Evolutionary conservation across 2,113 vertebrate genomes (phyloP), one percentile per base, ranked within the genome.

Genomic region (Toxotes jaculatrix): DNA sequence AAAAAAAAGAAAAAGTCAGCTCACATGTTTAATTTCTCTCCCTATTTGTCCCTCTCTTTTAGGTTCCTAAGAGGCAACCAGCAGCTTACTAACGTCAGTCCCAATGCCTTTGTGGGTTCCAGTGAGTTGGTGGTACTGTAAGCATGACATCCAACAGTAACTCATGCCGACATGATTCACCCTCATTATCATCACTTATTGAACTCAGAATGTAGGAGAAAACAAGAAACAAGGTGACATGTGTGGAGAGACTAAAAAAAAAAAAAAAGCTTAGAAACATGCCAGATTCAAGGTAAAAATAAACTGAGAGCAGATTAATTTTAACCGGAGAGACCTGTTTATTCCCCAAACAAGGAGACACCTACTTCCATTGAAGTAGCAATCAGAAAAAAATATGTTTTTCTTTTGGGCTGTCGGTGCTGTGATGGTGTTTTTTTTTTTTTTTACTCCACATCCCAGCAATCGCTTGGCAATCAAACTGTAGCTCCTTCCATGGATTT

Each of bases 41-140:
- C 61, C 4, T 19, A 8, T 27, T 36, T 61, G 36, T 71, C 31
- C 38, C 23, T 70, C 42, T 45, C 60, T 77, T 73, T 61, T 42
- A 99, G 98, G 93, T 95, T 94, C 75, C 95, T 99, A 73, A 96
- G 93, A 84, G 96, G 96, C 83, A 99, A 99, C 91, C 91, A 95
- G 86, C 92, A 96, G 89, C 95, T 99, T 77, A 94, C 95, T 93
- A 95, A 94, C 89, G 92, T 99, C 70, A 95, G 96, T 74, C 88
- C 94, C 59, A 93, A 96, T 17, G 96, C 98, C 92, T 99, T 99
- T 91, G 91, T 90, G 23, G 98, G 97, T 95, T 96, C 97, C 85
- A 95, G 93, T 85, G 96, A 96, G 76, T 97, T 97, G 2, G 49
- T 96, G 84, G 92, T 95, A 90, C 94, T 99, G 98, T 99, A 96